phyloP scores from a whole-genome alignment of 2,888 invertebrate species.

The Sisyra nigra region DNA sequence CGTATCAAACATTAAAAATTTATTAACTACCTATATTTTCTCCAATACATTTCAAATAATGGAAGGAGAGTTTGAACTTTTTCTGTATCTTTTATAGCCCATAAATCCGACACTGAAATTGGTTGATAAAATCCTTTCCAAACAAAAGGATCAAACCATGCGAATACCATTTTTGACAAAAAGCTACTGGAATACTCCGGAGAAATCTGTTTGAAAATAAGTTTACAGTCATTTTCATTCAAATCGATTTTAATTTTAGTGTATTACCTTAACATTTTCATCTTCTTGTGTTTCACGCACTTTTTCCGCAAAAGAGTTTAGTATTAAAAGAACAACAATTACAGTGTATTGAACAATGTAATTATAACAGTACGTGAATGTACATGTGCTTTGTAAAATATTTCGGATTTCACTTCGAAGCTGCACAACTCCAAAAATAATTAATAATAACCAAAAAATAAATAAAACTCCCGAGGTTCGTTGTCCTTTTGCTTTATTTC shows the following conservation, averaged over 20 bases:
- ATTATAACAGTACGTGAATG: too few species aligned
- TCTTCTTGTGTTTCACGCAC: too few species aligned
- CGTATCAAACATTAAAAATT: too few species aligned
- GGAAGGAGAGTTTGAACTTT: too few species aligned
- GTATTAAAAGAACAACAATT: conserved; percentile 48
- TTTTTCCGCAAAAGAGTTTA: conserved; percentile 72
- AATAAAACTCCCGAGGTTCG: conserved; percentile 82
- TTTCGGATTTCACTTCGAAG: conserved; percentile 56
- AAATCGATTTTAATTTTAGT: too few species aligned
- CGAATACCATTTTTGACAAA: conserved; percentile 67
- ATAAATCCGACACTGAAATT: conserved; percentile 67
- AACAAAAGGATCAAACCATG: conserved; percentile 82
- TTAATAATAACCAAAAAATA: conserved; percentile 74
- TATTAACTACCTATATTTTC: too few species aligned
- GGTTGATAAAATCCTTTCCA: conserved; percentile 73
- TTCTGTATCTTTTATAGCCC: conserved; percentile 78
- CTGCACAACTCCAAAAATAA: conserved; percentile 55
- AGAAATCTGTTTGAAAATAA: too few species aligned
- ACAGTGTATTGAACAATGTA: conserved; percentile 68
- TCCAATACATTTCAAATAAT: too few species aligned
- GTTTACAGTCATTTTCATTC: too few species aligned
- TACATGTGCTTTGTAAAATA: conserved; percentile 27
- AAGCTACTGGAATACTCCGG: conserved; percentile 78
- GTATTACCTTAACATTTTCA: too few species aligned
- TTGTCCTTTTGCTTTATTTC: conserved; percentile 72